These are phyloP conservation scores for Riparia riparia DNA, from an alignment of 2,113 vertebrate species.

Conservation along the genomic window DNA sequence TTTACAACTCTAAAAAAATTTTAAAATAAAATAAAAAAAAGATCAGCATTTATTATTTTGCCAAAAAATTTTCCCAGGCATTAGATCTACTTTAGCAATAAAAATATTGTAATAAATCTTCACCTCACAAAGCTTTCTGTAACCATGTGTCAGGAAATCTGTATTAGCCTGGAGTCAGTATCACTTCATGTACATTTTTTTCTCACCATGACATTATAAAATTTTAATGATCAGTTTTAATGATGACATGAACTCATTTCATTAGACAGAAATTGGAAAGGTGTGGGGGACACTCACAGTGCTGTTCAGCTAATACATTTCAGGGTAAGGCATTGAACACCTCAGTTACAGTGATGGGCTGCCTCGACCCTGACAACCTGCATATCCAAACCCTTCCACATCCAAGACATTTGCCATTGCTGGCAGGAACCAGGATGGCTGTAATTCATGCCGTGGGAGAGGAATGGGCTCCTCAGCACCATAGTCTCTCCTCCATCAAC, in stretches of 20 bases:
- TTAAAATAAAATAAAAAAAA: neutral
- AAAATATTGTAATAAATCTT: neutral
- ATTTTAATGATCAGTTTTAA: neutral
- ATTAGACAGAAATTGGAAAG: neutral
- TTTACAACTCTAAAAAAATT: neutral
- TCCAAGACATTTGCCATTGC: neutral
- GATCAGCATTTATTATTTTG: neutral
- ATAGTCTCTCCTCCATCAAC: neutral
- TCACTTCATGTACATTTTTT: neutral
- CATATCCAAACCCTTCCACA: neutral
- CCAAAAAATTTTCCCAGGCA: neutral
- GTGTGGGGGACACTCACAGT: neutral
- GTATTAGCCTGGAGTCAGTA: neutral
- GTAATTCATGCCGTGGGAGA: neutral
- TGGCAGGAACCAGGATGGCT: neutral
- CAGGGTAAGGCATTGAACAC: neutral
- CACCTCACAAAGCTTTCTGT: neutral
- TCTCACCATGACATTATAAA: neutral
- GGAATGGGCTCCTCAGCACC: rapidly evolving
- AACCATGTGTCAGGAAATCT: neutral
- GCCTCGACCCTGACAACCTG: rapidly evolving
- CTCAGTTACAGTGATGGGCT: neutral
- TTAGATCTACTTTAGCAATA: neutral
- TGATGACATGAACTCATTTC: neutral
- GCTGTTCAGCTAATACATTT: neutral